Evolutionary conservation across 2,888 invertebrate species (phyloP), one percentile per base, ranked within the genome.

Genomic region (Hirtodrosophila duncani): DNA sequence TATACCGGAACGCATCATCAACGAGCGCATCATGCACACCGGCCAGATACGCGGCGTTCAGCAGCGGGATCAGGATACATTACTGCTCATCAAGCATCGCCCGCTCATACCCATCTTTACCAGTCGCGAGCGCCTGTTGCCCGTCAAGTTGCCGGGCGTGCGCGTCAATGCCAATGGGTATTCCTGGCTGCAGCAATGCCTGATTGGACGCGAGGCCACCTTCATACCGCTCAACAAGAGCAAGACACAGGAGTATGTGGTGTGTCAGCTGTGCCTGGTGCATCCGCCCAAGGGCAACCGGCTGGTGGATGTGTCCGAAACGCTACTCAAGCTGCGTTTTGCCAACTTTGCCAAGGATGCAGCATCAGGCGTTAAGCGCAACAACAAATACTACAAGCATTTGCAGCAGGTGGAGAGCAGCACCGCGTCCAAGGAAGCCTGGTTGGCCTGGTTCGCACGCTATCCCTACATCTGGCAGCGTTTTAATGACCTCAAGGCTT

Each of bases 171-270:
- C 84, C 9, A 87, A 87, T 59, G 86, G 86, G 1, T 83, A 80
- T 41, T 83, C 87, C 0, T 89, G 89, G 89, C 72, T 89, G 39
- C 88, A 89, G 67, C 85, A 86, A 36, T 83, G 89, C 31, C 81
- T 88, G 3, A 75, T 84, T 18, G 87, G 86, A 11, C 85, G 87
- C 3, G 67, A 82, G 34, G 80, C 89, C 16, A 84, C 83, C 59
- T 88, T 88, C 60, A 64, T 88, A 63, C 89, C 89, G 8, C 30
- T 89, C 3, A 81, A 81, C 14, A 80, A 82, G 34, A 60, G 77
- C 17, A 84, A 69, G 26, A 69, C 84, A 1, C 80, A 82, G 34
- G 83, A 88, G 27, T 87, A 77, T 67, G 83, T 88, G 10, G 84
- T 87, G 11, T 89, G 89, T 27, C 87, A 87, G 58, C 70, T 88